Percentiles rank a stretch among this genome's conserved stretches.
These are phyloP conservation scores for Hapalemur alaotrensis DNA, from an alignment of 2,797 vertebrate genomes.

Conservation along the genomic window DNA sequence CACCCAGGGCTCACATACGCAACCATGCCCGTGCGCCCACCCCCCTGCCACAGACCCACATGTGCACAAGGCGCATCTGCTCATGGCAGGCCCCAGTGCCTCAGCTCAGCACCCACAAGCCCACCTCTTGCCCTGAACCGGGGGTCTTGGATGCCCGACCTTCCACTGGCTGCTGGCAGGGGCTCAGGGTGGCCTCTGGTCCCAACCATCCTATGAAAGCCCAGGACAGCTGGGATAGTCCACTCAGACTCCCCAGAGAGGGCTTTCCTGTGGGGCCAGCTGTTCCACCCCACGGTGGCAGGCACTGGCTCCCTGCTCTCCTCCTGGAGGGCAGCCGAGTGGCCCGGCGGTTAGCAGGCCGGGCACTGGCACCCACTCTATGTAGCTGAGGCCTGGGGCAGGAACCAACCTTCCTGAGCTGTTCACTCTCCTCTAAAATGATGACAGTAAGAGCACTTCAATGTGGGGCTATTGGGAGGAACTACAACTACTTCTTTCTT, in stretches of 20 bases:
- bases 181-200: neutral
- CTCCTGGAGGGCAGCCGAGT: neutral
- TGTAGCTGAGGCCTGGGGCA: neutral
- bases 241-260: neutral
- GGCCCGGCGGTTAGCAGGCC: neutral
- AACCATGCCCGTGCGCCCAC: accelerated
- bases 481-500: neutral
- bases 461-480: neutral
- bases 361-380: neutral
- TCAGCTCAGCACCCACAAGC: accelerated
- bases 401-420: neutral
- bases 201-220: neutral
- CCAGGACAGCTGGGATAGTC: neutral
- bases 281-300: neutral
- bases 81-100: neutral
- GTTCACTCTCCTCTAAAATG: neutral
- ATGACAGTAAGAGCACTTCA: neutral
- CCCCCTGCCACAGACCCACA: neutral
- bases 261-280: neutral
- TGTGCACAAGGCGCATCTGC: neutral
- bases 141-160: neutral
- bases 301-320: neutral
- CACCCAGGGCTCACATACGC: too few relatives aligned
- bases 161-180: neutral
- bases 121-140: neutral